phyloP scores from a whole-genome alignment of 2,888 invertebrate genomes.

The Gymnocheta viridis region DNA sequence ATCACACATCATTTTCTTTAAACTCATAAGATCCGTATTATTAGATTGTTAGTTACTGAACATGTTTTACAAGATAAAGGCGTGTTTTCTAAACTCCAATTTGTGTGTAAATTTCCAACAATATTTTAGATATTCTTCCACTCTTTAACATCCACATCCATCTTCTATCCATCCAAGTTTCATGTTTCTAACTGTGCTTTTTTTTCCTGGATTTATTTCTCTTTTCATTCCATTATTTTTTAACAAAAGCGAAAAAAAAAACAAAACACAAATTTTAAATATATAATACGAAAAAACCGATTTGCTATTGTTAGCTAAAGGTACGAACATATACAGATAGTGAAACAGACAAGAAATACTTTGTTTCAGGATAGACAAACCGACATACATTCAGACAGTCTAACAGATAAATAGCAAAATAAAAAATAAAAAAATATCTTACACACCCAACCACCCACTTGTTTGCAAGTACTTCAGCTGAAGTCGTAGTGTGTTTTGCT shows the following conservation, averaged over 20 bases:
- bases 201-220: not conserved
- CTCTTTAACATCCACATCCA: constrained; percentile 11
- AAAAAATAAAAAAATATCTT: not conserved
- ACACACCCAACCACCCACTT: constrained; percentile 62
- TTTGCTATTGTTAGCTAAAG: constrained; percentile 58
- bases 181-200: constrained; percentile 44
- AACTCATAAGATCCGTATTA: constrained; percentile 61
- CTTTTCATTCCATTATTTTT: constrained; percentile 4
- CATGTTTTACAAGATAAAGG: constrained; percentile 68
- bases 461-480: constrained; percentile 21
- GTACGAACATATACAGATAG: constrained; percentile 12
- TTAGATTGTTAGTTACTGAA: constrained; percentile 66
- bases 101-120: constrained; percentile 68
- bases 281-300: constrained; percentile 19
- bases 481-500: constrained; percentile 5
- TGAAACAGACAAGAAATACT: constrained; percentile 10
- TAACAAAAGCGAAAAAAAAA: constrained; percentile 19
- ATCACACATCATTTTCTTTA: constrained; percentile 64
- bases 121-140: constrained; percentile 56
- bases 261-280: constrained; percentile 40
- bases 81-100: constrained; percentile 69
- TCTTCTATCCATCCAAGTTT: constrained; percentile 15
- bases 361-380: constrained; percentile 31
- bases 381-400: not conserved
- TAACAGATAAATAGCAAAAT: constrained; percentile 36